Conservation (phyloP, 2,888 invertebrate species). For the Zygogramma bicolorata region DNA sequence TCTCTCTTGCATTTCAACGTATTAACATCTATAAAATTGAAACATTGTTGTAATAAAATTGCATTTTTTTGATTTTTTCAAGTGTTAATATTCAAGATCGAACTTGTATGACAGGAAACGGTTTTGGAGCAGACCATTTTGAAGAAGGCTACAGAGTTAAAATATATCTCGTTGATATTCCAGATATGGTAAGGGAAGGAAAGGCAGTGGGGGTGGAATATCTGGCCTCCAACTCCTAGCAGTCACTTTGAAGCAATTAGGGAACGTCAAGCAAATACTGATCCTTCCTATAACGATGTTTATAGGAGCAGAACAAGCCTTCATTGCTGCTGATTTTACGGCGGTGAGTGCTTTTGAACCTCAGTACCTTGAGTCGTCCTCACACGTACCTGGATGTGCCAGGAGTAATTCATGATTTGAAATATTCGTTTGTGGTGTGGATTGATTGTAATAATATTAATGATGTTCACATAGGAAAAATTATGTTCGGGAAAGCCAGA, state of each 20-base stretch:
- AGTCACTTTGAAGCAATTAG: constrained; percentile 82
- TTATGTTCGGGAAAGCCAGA: neutral
- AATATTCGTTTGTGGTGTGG: neutral
- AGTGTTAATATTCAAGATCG: too few species aligned
- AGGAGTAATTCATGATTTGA: neutral
- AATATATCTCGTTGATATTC: too few species aligned
- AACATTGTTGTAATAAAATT: too few species aligned
- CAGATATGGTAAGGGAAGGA: constrained; percentile 73
- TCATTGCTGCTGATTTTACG: constrained; percentile 87
- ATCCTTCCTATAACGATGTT: constrained; percentile 92
- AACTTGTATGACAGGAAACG: too few species aligned
- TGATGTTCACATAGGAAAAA: too few species aligned
- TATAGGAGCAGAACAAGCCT: constrained; percentile 94
- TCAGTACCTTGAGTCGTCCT: too few species aligned
- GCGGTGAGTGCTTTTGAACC: constrained; percentile 71
- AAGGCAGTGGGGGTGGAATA: constrained; percentile 72
- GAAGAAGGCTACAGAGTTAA: too few species aligned
- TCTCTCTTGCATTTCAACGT: too few species aligned
- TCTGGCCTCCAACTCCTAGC: constrained; percentile 77
- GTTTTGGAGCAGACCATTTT: too few species aligned
- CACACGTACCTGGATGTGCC: neutral
- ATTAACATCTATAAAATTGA: too few species aligned
- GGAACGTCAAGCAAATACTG: constrained; percentile 83
- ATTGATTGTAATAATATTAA: neutral
- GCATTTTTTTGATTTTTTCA: too few species aligned